Evolutionary conservation across 2,888 invertebrate species (phyloP).

Genomic region (Metellina segmentata): DNA sequence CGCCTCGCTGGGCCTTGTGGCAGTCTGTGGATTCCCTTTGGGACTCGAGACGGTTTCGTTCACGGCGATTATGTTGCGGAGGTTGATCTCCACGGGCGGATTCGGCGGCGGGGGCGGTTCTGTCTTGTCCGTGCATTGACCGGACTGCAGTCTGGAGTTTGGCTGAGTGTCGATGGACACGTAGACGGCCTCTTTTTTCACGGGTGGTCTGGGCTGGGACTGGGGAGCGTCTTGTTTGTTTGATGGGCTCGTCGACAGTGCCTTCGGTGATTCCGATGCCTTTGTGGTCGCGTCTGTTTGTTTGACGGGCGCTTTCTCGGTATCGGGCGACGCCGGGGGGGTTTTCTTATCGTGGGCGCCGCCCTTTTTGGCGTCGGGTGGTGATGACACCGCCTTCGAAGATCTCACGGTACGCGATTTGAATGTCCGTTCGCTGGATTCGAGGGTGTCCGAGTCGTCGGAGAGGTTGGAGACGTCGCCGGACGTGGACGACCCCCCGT

Average conservation of each 20-base stretch:
- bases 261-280: not conserved
- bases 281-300: not conserved
- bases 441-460: constrained; percentile 64
- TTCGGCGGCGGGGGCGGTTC: not conserved
- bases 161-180: too few relatives aligned
- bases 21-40: not conserved
- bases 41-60: not conserved
- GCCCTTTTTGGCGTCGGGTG: not conserved
- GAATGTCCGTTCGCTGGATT: constrained; percentile 29
- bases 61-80: constrained; percentile 30
- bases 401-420: constrained; percentile 29
- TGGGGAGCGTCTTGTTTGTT: not conserved
- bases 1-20: not conserved
- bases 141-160: not conserved
- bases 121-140: not conserved
- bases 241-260: not conserved
- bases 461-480: constrained; percentile 71
- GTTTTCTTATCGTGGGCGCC: not conserved
- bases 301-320: not conserved
- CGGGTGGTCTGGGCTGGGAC: not conserved
- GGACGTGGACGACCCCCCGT: constrained; percentile 62
- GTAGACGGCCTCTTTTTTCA: not conserved
- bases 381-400: not conserved
- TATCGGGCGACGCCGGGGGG: too few relatives aligned
- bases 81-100: constrained; percentile 22